Percentiles rank a stretch among this genome's conserved stretches.
Conservation (phyloP, 2,888 invertebrate genomes). For the Mallateleia sp. region DNA sequence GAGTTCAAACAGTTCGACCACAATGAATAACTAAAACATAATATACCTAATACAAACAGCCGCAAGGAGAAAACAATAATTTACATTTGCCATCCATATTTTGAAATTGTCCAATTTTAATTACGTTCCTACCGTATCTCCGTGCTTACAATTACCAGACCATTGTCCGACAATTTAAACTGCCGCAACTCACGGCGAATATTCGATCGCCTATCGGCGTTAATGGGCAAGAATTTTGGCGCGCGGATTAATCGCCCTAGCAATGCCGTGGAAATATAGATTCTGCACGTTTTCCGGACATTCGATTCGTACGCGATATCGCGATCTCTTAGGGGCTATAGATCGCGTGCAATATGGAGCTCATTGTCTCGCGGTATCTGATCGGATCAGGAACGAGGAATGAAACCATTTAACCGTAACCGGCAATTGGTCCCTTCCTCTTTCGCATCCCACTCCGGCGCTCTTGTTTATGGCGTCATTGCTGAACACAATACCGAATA, state of each 20-base stretch:
- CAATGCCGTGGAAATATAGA: conserved; percentile 60
- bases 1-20: too few relatives aligned
- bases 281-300: conserved; percentile 69
- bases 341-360: conserved; percentile 77
- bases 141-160: too few relatives aligned
- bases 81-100: too few relatives aligned
- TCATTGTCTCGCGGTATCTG: conserved; percentile 84
- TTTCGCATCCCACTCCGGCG: conserved; percentile 54
- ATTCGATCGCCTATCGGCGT: conserved; percentile 41
- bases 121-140: too few relatives aligned
- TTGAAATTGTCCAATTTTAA: too few relatives aligned
- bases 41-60: too few relatives aligned
- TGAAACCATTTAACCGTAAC: conserved; percentile 83
- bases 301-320: conserved; percentile 71
- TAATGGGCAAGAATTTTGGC: conserved; percentile 67
- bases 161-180: too few relatives aligned
- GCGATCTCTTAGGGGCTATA: conserved; percentile 77
- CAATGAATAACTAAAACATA: too few relatives aligned
- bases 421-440: conserved; percentile 76
- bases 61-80: too few relatives aligned
- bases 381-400: conserved; percentile 82
- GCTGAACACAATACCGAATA: conserved; percentile 61
- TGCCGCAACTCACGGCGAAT: conserved; percentile 55
- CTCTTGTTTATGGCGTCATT: conserved; percentile 73
- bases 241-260: conserved; percentile 55